Percentiles rank a stretch among this genome's conserved stretches.
Evolutionary conservation across 2,797 vertebrate genomes (phyloP).

Genomic region (Petrocephalus schoutedeni): DNA sequence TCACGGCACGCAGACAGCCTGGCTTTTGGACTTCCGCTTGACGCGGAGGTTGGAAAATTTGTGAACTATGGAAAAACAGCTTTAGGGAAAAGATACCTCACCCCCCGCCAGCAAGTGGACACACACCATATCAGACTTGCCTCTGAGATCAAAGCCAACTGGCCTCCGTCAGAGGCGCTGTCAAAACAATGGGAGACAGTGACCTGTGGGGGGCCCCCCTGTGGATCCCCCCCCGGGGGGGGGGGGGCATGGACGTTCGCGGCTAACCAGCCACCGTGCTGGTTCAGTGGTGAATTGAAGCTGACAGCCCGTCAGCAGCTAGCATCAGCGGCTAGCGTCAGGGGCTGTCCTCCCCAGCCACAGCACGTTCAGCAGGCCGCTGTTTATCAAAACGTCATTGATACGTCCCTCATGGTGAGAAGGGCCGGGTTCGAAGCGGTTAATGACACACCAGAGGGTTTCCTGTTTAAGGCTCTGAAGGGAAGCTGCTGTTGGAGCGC

Average conservation of each 20-base stretch:
- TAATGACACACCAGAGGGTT: background rate
- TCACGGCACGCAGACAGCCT: background rate
- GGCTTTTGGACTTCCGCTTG: background rate
- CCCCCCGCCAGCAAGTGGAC: background rate
- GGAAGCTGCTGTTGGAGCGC: background rate
- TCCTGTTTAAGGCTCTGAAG: constrained; percentile 1
- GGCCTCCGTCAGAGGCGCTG: constrained; percentile 29
- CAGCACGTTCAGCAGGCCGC: background rate
- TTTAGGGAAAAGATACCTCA: background rate
- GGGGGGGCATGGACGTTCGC: background rate
- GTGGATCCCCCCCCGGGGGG: background rate
- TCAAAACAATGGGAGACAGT: constrained; percentile 32
- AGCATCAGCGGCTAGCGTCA: background rate
- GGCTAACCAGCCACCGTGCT: background rate
- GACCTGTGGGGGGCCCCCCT: background rate
- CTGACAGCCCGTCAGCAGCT: constrained; percentile 26
- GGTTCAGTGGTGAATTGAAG: background rate
- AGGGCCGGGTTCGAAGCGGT: background rate
- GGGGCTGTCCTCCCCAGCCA: background rate
- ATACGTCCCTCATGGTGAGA: background rate
- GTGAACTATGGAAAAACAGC: background rate
- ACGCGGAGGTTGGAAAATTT: background rate
- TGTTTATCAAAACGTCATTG: background rate
- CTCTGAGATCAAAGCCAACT: constrained; percentile 36
- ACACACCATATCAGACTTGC: constrained; percentile 16